Evolutionary conservation across 2,888 invertebrate genomes (phyloP), one percentile per base, ranked within the genome.

Genomic region (Cheilosia vulpina): DNA sequence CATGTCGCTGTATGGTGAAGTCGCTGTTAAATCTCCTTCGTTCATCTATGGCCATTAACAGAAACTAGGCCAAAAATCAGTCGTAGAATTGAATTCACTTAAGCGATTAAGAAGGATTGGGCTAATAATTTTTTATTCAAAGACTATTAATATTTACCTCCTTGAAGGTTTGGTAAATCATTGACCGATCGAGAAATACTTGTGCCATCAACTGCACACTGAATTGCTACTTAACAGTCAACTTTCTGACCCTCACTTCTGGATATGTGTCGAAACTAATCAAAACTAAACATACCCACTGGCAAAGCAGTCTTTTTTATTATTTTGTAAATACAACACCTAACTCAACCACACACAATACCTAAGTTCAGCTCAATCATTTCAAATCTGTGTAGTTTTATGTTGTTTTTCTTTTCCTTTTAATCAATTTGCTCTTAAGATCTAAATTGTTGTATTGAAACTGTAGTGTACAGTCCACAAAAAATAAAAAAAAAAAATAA

Each of bases 371-470:
- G 57, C 65, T 79, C 17, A 68, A 75, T 65, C 43, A 62, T 78
- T 78, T 68, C 6, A 72, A 63, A 68, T 68, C 65, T 78, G 38
- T 83, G 60, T 75, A 65, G 53, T 57, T 62, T 63, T 50, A 13
- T 55, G 41, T 45, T 38, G 11, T 53, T 55, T 65, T 55, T 21
- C 21, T 52, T 15, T 27, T 66, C 21, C 3, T 71, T 63, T 45
- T n/a, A 34, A 27, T 34, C 19, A 57, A 50, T 45, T 60, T 66
- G 7, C 27, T 47, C 53, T 55, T 69, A 73, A 52, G 52, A 73
- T 62, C 69, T 78, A 63, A 75, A 78, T 79, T 83, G 63, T 79
- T 78, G 83, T 79, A 84, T 79, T 84, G 34, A 65, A 84, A 84
- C 79, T 66, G 65, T 79, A 84, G 84, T 84, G 84, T 79, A 84